Percentiles rank a stretch among this genome's conserved stretches.
Conservation (phyloP, 2,797 vertebrate genomes). For the Peromyscus nudipes region DNA sequence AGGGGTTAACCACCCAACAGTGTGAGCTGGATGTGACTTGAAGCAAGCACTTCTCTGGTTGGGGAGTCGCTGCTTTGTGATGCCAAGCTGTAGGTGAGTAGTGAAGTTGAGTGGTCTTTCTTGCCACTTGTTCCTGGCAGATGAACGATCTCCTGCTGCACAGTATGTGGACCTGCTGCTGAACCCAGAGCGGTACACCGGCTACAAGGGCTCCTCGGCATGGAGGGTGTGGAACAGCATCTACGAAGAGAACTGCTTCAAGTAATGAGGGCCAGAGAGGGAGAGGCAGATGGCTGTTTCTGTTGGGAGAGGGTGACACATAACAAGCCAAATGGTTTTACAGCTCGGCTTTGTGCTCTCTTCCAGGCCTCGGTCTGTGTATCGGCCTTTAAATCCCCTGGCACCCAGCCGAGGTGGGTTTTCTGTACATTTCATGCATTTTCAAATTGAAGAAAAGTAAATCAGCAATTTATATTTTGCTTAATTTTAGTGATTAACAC, state of each 20-base stretch:
- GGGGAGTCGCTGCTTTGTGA: background rate
- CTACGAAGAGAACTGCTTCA: slow-evolving; percentile 99
- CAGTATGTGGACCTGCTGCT: slow-evolving; percentile 96
- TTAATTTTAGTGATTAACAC: slow-evolving; percentile 47
- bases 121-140: slow-evolving; percentile 85
- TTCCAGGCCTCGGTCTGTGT: slow-evolving; percentile 96
- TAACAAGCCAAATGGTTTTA: background rate
- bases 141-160: slow-evolving; percentile 94
- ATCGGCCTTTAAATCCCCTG: slow-evolving; percentile 97
- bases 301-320: background rate
- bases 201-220: slow-evolving; percentile 94
- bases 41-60: background rate
- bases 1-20: background rate
- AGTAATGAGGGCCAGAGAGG: slow-evolving; percentile 88
- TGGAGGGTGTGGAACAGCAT: slow-evolving; percentile 99
- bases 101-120: background rate
- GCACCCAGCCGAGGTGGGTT: slow-evolving; percentile 93
- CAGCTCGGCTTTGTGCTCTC: slow-evolving; percentile 58
- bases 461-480: background rate
- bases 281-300: background rate
- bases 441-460: background rate
- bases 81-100: background rate
- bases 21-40: background rate
- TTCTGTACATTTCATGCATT: slow-evolving; percentile 57
- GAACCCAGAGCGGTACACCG: slow-evolving; percentile 97